Base-by-base conservation (phyloP, 2,888 invertebrate genomes). In the Polydrusus tereticollis region DNA sequence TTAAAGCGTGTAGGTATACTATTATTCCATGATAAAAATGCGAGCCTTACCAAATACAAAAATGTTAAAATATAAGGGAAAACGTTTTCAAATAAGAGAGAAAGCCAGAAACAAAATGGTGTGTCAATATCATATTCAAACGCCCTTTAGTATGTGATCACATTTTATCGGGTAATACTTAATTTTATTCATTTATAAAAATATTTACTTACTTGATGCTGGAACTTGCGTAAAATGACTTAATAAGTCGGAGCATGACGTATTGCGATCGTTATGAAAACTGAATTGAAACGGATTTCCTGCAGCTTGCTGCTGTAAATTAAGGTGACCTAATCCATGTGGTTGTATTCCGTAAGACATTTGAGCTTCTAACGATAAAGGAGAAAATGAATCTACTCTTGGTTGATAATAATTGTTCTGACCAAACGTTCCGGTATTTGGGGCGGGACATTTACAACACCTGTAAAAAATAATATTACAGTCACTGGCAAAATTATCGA, bases 211-310 rank as follows among this genome's bases (percentile, higher is more conserved):
- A 78, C 78, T 69, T 71, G 75, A 71, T 29, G 68, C 60, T 26
- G 73, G 75, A 33, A 75, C 36, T 52, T 74, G 75, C 4, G 63
- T 62, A 8, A 12, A 20, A 33, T 45, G 43, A 10, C 63, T 62
- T 20, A 69, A 14, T 20, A 81, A 72, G 71, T 82, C 80, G 0
- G 78, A 70, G 21, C 79, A 80, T 14, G 81, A 80, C 0, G 81
- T 81, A 76, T 74, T 16, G 50, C 69, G 41, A 47, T 73, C 47
- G 18, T 36, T 33, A 41, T 73, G 69, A 81, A 78, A 33, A 60
- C 47, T 73, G 23, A 81, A 74, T 59, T 77, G 64, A 73, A 78
- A 80, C 0, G 79, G 80, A 47, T 78, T 79, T 5, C 72, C 71
- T 7, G 74, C 45, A 47, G 70, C 69, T 62, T 73, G 71, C 16